Conservation (phyloP, 2,888 invertebrate species). For the Steinernema hermaphroditum region DNA sequence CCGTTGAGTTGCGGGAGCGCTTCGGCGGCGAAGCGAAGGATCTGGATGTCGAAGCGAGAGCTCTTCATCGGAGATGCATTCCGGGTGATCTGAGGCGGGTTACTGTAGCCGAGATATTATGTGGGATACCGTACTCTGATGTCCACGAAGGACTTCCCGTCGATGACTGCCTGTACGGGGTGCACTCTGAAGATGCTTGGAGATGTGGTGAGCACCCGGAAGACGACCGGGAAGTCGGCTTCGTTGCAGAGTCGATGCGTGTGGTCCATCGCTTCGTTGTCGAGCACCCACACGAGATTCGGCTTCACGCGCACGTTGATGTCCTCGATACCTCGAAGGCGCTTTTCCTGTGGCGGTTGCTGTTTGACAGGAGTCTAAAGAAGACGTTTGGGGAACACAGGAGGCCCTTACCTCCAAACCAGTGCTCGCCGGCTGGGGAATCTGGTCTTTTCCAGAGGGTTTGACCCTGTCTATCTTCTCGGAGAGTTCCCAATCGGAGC, state of each 20-base stretch:
- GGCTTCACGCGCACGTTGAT: constrained; percentile 14
- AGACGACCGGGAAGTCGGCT: not conserved
- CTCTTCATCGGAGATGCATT: not conserved
- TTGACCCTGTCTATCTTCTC: not conserved
- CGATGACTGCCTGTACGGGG: not conserved
- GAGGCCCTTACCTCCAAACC: not conserved
- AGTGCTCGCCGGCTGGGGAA: no score
- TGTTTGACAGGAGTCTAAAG: not conserved
- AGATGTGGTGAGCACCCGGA: not conserved
- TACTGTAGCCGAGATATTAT: not conserved
- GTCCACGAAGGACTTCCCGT: not conserved
- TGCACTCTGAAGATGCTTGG: not conserved
- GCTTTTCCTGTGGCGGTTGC: not conserved
- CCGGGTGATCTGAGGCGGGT: not conserved
- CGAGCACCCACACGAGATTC: constrained; percentile 8
- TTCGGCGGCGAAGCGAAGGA: not conserved
- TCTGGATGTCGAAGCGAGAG: constrained; percentile 1
- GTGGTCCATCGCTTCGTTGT: not conserved
- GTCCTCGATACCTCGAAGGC: not conserved
- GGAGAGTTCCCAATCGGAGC: constrained; percentile 5
- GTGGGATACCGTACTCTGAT: not conserved
- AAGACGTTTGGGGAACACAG: not conserved
- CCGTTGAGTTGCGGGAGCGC: not conserved
- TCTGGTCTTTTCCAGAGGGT: no score
- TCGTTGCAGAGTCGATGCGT: not conserved